Conservation (phyloP, 1,140 invertebrate genomes). For the Calycopis cecrops region DNA sequence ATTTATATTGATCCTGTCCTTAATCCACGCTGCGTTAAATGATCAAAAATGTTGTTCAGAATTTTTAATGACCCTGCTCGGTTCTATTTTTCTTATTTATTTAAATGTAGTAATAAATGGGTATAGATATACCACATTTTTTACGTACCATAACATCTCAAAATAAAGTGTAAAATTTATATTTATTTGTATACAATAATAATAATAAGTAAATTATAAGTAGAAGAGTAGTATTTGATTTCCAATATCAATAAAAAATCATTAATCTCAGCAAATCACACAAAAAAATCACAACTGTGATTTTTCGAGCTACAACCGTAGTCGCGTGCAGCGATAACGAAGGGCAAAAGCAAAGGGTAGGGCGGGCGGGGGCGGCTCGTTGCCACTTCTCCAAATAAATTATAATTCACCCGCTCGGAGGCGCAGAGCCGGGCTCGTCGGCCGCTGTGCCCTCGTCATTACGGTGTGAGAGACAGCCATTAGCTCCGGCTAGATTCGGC, state of each 20-base stretch:
- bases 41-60: no score
- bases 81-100: no score
- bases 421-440: constrained; percentile 11
- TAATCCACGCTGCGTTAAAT: no score
- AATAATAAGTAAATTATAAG: no score
- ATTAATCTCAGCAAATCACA: neutral
- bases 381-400: constrained; percentile 74
- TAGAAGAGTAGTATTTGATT: no score
- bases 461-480: constrained; percentile 48
- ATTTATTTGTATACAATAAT: no score
- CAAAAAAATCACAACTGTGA: neutral
- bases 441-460: constrained; percentile 43
- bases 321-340: constrained; percentile 56
- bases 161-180: no score
- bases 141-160: no score
- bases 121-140: no score
- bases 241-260: neutral
- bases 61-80: no score
- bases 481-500: constrained; percentile 34
- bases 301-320: constrained; percentile 51
- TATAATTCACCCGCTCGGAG: constrained; percentile 65
- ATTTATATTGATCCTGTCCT: no score
- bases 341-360: constrained; percentile 74
- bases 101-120: no score
- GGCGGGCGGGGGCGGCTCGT: constrained; percentile 54